These are phyloP conservation scores for Thalassoma bifasciatum DNA, from an alignment of 2,113 vertebrate genomes.

Conservation along the genomic window DNA sequence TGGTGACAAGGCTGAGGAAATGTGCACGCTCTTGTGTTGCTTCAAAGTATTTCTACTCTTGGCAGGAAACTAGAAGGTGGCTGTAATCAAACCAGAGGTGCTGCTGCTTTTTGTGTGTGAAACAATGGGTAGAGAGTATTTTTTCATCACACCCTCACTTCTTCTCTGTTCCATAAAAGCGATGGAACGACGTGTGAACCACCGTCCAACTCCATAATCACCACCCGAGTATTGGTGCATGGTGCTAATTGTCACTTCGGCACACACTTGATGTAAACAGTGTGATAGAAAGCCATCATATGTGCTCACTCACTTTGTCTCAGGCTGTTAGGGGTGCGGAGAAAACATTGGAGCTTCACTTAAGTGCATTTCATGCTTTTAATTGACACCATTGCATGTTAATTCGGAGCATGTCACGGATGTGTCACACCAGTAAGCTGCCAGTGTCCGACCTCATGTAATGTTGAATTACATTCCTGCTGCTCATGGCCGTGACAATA, in stretches of 20 bases:
- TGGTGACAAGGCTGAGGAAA: slow-evolving; percentile 32
- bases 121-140: not conserved
- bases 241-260: slow-evolving; percentile 50
- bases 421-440: slow-evolving; percentile 75
- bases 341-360: slow-evolving; percentile 53
- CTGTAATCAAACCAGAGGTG: slow-evolving; percentile 41
- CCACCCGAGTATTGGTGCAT: slow-evolving; percentile 6
- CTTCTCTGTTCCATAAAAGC: not conserved
- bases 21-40: slow-evolving; percentile 25
- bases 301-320: slow-evolving; percentile 53
- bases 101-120: slow-evolving; percentile 1
- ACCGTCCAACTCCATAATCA: slow-evolving; percentile 23
- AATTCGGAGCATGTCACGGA: slow-evolving; percentile 78
- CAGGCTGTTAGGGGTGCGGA: slow-evolving; percentile 34
- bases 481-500: slow-evolving; percentile 75
- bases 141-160: slow-evolving; percentile 12
- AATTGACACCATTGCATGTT: slow-evolving; percentile 80
- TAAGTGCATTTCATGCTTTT: slow-evolving; percentile 81
- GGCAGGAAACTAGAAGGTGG: slow-evolving; percentile 31
- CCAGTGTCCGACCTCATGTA: slow-evolving; percentile 78
- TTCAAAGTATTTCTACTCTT: slow-evolving; percentile 52
- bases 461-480: slow-evolving; percentile 77
- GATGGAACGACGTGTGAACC: not conserved
- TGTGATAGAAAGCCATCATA: slow-evolving; percentile 40
- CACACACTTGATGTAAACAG: slow-evolving; percentile 47